Evolutionary conservation across 2,797 vertebrate species (phyloP).

Genomic region (Lithobates sylvaticus): DNA sequence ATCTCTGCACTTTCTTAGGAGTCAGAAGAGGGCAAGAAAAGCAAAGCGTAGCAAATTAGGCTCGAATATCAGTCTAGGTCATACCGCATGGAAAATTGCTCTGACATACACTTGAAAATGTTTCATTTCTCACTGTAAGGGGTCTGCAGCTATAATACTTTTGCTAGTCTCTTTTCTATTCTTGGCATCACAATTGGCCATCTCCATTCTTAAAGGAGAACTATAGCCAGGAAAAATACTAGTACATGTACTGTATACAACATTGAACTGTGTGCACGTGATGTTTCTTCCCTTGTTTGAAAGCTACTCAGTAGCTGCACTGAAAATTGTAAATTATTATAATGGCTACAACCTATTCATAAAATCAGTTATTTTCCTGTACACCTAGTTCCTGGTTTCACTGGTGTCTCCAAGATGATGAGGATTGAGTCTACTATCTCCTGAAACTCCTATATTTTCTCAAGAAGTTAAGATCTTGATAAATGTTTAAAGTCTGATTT

Average conservation of each 20-base stretch:
- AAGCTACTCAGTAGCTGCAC: background rate
- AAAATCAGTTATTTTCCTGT: too few relatives aligned
- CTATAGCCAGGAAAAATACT: background rate
- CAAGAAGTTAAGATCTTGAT: too few relatives aligned
- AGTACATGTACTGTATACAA: background rate
- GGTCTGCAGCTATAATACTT: background rate
- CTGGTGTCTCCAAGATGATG: too few relatives aligned
- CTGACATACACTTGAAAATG: conserved; percentile 15
- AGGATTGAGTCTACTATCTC: too few relatives aligned
- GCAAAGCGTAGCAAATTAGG: conserved; percentile 46
- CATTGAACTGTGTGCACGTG: background rate
- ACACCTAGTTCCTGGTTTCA: too few relatives aligned
- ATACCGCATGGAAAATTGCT: conserved; percentile 24
- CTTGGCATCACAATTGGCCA: background rate
- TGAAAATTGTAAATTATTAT: background rate
- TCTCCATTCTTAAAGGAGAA: background rate
- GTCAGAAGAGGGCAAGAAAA: conserved; percentile 48
- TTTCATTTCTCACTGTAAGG: conserved; percentile 16
- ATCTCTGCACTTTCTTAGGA: conserved; percentile 36
- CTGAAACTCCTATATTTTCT: too few relatives aligned
- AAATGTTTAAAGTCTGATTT: too few relatives aligned
- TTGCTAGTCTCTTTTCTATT: conserved; percentile 2
- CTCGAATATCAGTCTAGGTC: conserved; percentile 35
- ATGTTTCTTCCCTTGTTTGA: background rate
- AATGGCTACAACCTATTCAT: too few relatives aligned